Conservation (phyloP, 2,888 invertebrate species). For the Aspidiotus destructor region DNA sequence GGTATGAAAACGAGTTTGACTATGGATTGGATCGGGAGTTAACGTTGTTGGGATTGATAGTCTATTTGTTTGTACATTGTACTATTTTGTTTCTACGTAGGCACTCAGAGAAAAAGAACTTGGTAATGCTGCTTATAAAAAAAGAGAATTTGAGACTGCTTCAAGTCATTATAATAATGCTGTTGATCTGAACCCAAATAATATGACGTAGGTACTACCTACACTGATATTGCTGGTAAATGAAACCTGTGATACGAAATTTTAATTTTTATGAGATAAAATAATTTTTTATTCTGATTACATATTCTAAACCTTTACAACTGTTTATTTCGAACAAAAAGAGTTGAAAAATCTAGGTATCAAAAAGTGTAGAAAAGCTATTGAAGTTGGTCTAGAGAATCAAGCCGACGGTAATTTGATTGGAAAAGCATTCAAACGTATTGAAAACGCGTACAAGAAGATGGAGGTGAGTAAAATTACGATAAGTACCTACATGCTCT, state of each 20-base stretch:
- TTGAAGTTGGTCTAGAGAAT: conserved; percentile 92
- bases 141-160: conserved; percentile 68
- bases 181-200: conserved; percentile 75
- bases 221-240: conserved; percentile 77
- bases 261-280: no score
- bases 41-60: not conserved
- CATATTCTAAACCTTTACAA: conserved; percentile 45
- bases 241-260: no score
- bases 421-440: conserved; percentile 89
- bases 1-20: conserved; percentile 32
- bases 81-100: conserved; percentile 35
- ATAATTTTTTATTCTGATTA: no score
- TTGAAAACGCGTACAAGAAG: conserved; percentile 86
- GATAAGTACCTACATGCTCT: no score
- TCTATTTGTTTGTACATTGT: no score
- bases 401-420: conserved; percentile 94
- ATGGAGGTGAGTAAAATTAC: conserved; percentile 51
- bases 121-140: conserved; percentile 94
- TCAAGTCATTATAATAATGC: conserved; percentile 79
- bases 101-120: conserved; percentile 74
- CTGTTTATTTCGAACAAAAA: conserved; percentile 91
- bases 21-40: not conserved
- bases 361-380: conserved; percentile 80
- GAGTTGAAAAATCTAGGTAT: conserved; percentile 88
- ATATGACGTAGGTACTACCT: conserved; percentile 90